Evolutionary conservation across 2,113 vertebrate species (phyloP).

Genomic region (Pelvicachromis taeniatus): DNA sequence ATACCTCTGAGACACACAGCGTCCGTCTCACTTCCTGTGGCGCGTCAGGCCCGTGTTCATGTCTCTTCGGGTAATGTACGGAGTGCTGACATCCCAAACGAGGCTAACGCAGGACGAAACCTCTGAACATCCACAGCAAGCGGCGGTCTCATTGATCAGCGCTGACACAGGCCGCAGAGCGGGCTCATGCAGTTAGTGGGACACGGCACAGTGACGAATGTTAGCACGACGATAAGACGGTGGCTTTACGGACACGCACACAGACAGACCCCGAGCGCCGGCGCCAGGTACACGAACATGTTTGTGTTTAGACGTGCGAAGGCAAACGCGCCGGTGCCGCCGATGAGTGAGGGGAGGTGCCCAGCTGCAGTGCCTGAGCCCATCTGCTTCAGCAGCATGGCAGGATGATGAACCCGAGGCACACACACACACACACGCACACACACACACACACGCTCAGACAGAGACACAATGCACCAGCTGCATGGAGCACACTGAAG

Average conservation of each 20-base stretch:
- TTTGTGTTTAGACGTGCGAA: conserved; percentile 4
- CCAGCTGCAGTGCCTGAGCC: conserved; percentile 2
- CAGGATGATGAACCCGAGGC: conserved; percentile 19
- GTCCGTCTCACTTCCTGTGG: not conserved
- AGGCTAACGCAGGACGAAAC: not conserved
- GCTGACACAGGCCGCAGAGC: not conserved
- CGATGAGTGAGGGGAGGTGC: conserved; percentile 17
- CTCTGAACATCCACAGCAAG: conserved; percentile 23
- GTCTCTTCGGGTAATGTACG: not conserved
- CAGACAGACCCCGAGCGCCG: not conserved
- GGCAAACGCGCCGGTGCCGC: not conserved
- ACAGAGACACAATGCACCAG: not conserved
- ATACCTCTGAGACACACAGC: not conserved
- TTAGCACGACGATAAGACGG: conserved; percentile 41
- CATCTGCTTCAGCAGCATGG: not conserved
- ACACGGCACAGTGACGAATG: conserved; percentile 32
- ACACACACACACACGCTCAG: not conserved
- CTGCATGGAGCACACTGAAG: conserved; percentile 31
- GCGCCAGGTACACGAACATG: not conserved
- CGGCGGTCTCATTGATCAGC: conserved; percentile 6
- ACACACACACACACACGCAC: not conserved
- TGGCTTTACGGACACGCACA: conserved; percentile 17
- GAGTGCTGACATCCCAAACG: not conserved
- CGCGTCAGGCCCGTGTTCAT: no score
- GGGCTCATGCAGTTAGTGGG: conserved; percentile 51